Evolutionary conservation across 2,113 vertebrate genomes (phyloP).

Genomic region (human (Homo sapiens)): GRCh38 chr1:11563501-11564000

Average conservation of each 20-base stretch:
- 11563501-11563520: not conserved
- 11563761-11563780: not conserved
- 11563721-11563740: not conserved
- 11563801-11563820: accelerated
- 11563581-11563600: not conserved
- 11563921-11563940: not conserved
- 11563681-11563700: slow-evolving; percentile 51
- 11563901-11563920: not conserved
- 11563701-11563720: not conserved
- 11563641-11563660: slow-evolving; percentile 11
- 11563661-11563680: slow-evolving; percentile 66
- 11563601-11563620: not conserved
- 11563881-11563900: accelerated
- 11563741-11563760: slow-evolving; percentile 15
- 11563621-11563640: not conserved
- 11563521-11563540: not conserved
- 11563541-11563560: not conserved
- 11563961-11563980: not conserved
- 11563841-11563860: not conserved
- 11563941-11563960: not conserved
- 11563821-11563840: accelerated
- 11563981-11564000: not conserved
- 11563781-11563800: not conserved
- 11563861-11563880: not conserved
- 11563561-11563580: accelerated